A percentile compares a stretch with the other conserved stretches of the same genome.
These are phyloP conservation scores for Drosophila repleta DNA, from an alignment of 1,140 invertebrate species.

Conservation along the genomic window DNA sequence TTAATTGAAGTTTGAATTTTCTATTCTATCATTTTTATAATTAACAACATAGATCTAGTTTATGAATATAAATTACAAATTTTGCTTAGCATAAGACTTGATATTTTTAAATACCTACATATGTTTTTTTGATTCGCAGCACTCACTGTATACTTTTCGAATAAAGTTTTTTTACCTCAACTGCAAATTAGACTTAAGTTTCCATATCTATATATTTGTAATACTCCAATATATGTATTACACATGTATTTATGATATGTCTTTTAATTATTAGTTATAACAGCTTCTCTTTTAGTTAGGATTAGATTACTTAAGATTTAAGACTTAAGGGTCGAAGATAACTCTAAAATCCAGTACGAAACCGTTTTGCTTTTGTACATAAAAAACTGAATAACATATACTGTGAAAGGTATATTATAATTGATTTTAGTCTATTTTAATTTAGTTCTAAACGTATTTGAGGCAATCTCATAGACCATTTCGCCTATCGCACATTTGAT, in stretches of 20 bases:
- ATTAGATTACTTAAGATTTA: conserved; percentile 15
- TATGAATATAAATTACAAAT: conserved; percentile 1
- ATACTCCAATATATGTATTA: conserved; percentile 6
- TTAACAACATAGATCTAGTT: conserved; percentile 45
- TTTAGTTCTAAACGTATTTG: conserved; percentile 6
- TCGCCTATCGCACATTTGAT: conserved; percentile 18
- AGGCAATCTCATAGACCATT: conserved; percentile 14
- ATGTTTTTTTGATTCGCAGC: conserved; percentile 19
- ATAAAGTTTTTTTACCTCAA: conserved; percentile 2
- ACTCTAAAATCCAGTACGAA: background rate
- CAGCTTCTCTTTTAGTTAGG: conserved; percentile 16
- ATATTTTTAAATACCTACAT: conserved; percentile 9
- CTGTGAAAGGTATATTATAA: background rate
- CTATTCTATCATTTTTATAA: conserved; percentile 34
- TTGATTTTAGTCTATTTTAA: conserved; percentile 10
- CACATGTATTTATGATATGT: conserved; percentile 13
- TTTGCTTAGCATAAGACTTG: conserved; percentile 25
- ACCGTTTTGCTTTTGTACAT: conserved; percentile 8
- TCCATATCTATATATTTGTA: conserved; percentile 22
- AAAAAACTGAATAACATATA: background rate
- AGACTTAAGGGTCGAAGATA: conserved; percentile 1
- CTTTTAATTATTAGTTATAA: conserved; percentile 10
- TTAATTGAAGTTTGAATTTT: conserved; percentile 49
- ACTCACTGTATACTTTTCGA: conserved; percentile 27
- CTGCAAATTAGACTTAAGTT: conserved; percentile 19